A percentile compares a stretch with the other conserved stretches of the same genome.
Conservation (phyloP, 2,113 vertebrate species). For the Gymnarchus niloticus region DNA sequence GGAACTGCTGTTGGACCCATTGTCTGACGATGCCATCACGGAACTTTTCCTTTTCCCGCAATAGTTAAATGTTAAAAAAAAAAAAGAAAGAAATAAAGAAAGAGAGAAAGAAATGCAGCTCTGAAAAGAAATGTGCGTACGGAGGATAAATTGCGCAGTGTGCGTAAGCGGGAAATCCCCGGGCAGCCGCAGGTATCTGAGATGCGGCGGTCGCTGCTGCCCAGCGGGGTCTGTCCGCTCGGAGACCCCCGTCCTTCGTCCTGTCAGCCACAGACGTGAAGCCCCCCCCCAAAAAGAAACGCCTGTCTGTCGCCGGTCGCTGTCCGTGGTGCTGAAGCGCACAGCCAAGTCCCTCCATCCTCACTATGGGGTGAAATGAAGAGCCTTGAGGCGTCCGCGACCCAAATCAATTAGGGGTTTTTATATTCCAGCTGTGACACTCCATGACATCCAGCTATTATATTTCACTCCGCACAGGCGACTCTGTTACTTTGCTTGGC, state of each 20-base stretch:
- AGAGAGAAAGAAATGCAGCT: no score
- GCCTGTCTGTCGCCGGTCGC: background rate
- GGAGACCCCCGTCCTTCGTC: no score
- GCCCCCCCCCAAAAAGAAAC: background rate
- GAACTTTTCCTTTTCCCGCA: background rate
- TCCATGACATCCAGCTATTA: no score
- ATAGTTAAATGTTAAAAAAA: background rate
- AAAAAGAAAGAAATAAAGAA: no score
- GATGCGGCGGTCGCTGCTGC: background rate
- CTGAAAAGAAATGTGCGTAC: no score
- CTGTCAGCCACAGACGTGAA: no score
- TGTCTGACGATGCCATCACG: slow-evolving; percentile 53
- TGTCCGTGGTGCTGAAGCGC: background rate
- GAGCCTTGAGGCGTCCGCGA: background rate
- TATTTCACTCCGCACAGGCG: no score
- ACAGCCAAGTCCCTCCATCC: background rate
- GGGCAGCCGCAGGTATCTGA: background rate
- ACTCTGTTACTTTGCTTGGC: no score
- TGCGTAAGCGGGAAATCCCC: background rate
- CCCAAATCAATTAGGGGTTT: background rate
- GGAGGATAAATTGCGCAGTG: background rate
- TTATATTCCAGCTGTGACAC: background rate
- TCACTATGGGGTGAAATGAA: background rate
- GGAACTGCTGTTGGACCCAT: slow-evolving; percentile 58
- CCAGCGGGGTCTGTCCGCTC: background rate